Evolutionary conservation across 1,140 invertebrate genomes (phyloP).

Genomic region (Trinorchestia longiramus): DNA sequence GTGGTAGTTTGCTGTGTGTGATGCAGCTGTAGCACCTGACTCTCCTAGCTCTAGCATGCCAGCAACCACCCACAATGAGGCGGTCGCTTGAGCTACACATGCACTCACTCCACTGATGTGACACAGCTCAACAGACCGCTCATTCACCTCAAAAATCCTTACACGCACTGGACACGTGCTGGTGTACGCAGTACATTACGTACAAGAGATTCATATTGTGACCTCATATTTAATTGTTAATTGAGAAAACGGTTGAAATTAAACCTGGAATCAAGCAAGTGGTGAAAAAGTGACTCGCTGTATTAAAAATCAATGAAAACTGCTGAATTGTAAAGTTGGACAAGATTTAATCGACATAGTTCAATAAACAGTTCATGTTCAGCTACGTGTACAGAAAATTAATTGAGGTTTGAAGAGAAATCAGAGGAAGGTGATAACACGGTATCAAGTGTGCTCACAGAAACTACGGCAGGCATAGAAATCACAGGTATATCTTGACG

Average conservation of each 20-base stretch:
- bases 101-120: neutral
- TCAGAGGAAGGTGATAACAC: no score
- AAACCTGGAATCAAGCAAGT: neutral
- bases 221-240: neutral
- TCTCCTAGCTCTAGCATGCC: neutral
- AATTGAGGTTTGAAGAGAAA: neutral
- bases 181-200: neutral
- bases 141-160: neutral
- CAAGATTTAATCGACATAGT: neutral
- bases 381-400: neutral
- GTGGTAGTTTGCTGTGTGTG: neutral
- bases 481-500: no score
- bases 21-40: neutral
- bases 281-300: neutral
- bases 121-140: neutral
- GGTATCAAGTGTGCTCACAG: no score
- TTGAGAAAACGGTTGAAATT: neutral
- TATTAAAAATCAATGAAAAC: neutral
- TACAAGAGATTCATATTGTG: neutral
- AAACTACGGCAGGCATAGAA: no score
- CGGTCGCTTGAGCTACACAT: neutral
- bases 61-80: neutral
- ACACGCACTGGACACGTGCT: neutral
- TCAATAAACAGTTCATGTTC: neutral
- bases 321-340: neutral